These are phyloP conservation scores for Catotricha subobsoleta DNA, from an alignment of 2,888 invertebrate genomes.

Conservation along the genomic window DNA sequence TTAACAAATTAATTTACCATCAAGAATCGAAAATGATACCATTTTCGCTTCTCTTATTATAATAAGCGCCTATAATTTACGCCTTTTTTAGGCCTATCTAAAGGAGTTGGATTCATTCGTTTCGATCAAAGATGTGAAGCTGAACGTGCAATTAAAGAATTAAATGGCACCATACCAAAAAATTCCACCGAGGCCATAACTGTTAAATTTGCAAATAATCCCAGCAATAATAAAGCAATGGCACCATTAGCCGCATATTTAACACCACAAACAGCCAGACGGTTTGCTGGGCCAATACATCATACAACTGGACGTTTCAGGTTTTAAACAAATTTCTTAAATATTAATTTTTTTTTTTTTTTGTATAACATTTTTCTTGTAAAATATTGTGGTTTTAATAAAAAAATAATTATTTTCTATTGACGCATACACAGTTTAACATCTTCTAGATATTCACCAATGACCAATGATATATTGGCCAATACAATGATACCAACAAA, in stretches of 20 bases:
- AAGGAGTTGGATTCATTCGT: constrained; percentile 87
- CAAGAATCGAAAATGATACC: too few relatives aligned
- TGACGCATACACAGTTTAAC: not conserved
- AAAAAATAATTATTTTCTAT: not conserved
- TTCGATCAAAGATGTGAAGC: constrained; percentile 87
- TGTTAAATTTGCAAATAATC: constrained; percentile 90
- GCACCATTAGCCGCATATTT: constrained; percentile 70
- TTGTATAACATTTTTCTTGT: not conserved
- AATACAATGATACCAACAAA: constrained; percentile 57
- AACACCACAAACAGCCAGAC: constrained; percentile 52
- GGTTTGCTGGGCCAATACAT: constrained; percentile 57
- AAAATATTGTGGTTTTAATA: not conserved
- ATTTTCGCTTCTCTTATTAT: too few relatives aligned
- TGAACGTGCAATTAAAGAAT: constrained; percentile 76
- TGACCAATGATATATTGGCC: constrained; percentile 65
- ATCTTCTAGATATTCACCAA: constrained; percentile 53
- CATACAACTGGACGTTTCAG: constrained; percentile 28
- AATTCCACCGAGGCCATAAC: constrained; percentile 80
- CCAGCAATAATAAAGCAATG: constrained; percentile 67
- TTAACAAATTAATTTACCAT: not conserved
- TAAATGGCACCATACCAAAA: constrained; percentile 80
- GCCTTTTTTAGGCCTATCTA: constrained; percentile 52
- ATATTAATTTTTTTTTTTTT: not conserved
- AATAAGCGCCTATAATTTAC: constrained; percentile 2
- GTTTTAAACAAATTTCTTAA: constrained; percentile 14